These are phyloP conservation scores for Nesogale talazaci DNA, from an alignment of 2,113 vertebrate species.

Conservation along the genomic window DNA sequence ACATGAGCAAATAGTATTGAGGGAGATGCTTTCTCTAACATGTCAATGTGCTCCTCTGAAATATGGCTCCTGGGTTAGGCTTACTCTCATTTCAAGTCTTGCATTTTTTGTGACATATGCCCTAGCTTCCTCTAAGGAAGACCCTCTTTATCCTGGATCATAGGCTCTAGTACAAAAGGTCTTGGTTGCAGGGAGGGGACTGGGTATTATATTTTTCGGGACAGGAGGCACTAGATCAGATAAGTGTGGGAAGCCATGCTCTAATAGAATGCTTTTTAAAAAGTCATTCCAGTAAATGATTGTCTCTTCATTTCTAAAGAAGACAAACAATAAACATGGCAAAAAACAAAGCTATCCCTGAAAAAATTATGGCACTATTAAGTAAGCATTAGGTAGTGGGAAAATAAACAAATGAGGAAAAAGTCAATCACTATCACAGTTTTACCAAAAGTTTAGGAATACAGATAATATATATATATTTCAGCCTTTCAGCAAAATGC, in stretches of 20 bases:
- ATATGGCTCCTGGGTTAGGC: slow-evolving; percentile 1
- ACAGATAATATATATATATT: not conserved
- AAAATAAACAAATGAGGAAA: not conserved
- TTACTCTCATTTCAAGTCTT: slow-evolving; percentile 27
- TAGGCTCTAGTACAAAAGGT: no score
- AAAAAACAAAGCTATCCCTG: not conserved
- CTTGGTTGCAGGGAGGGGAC: no score
- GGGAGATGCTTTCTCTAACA: slow-evolving; percentile 1
- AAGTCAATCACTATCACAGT: not conserved
- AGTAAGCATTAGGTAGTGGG: not conserved
- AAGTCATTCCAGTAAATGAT: slow-evolving; percentile 45
- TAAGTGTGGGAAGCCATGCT: no score
- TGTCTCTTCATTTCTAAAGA: slow-evolving; percentile 51
- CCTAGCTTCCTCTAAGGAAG: not conserved
- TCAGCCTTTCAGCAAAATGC: not conserved
- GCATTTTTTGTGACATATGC: not conserved
- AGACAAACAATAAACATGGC: slow-evolving; percentile 25
- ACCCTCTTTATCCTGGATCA: no score
- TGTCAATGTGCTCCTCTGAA: not conserved
- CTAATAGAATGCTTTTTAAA: slow-evolving; percentile 28
- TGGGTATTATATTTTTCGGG: no score
- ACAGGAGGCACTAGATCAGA: no score
- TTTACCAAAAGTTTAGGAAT: not conserved
- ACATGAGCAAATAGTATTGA: not conserved
- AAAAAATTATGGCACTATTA: slow-evolving; percentile 2